Evolutionary conservation across 2,113 vertebrate species (phyloP).

Genomic region (Pholis gunnellus): DNA sequence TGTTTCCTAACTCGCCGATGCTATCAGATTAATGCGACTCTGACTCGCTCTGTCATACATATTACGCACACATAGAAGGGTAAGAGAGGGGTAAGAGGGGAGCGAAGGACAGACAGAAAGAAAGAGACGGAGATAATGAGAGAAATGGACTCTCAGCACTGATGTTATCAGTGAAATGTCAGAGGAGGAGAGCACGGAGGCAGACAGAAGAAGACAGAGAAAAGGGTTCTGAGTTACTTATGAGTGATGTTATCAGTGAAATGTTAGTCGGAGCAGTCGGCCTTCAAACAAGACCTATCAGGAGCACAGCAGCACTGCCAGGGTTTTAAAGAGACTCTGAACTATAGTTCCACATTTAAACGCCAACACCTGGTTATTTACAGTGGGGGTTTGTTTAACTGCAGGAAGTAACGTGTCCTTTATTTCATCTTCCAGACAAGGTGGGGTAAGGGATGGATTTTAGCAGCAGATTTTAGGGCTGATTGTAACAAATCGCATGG

Average conservation of each 20-base stretch:
- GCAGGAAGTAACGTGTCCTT: background rate
- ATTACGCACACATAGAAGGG: background rate
- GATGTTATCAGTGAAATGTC: conserved; percentile 39
- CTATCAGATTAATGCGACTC: conserved; percentile 58
- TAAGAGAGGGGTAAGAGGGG: background rate
- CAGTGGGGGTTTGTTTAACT: background rate
- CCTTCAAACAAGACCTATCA: conserved; percentile 54
- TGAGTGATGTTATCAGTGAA: conserved; percentile 66
- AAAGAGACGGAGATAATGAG: background rate
- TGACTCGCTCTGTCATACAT: conserved; percentile 2
- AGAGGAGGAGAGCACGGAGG: conserved; percentile 24
- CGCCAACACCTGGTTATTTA: background rate
- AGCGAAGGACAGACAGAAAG: background rate
- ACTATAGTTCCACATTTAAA: background rate
- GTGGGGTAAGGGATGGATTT: background rate
- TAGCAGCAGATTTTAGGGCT: background rate
- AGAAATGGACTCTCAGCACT: background rate
- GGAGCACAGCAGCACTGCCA: conserved; percentile 19
- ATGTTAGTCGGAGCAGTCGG: conserved; percentile 50
- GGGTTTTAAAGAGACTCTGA: conserved; percentile 13
- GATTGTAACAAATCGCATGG: background rate
- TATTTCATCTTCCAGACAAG: background rate
- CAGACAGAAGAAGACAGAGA: conserved; percentile 32
- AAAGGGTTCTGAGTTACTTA: conserved; percentile 20
- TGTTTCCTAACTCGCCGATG: conserved; percentile 58